A percentile compares a stretch with the other conserved stretches of the same genome.
Evolutionary conservation across 2,113 vertebrate genomes (phyloP).

Genomic region (Rhinogobius similis): DNA sequence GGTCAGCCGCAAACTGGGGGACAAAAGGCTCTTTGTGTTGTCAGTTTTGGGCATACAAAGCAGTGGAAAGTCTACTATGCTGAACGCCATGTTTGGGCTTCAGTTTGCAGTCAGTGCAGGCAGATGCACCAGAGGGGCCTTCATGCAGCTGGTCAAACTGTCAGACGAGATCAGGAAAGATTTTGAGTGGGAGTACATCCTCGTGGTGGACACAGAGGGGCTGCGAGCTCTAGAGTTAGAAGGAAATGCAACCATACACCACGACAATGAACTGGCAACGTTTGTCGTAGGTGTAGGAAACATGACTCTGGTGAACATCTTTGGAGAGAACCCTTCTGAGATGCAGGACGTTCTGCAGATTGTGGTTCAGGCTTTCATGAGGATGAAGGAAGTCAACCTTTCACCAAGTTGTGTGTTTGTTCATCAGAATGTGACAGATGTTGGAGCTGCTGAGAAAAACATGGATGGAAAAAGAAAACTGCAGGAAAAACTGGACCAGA

Average conservation of each 20-base stretch:
- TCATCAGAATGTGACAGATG: constrained; percentile 55
- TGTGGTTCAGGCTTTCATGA: constrained; percentile 60
- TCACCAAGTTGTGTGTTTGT: constrained; percentile 57
- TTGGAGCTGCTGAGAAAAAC: constrained; percentile 42
- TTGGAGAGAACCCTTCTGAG: constrained; percentile 53
- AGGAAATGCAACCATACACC: not conserved
- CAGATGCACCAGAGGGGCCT: constrained; percentile 76
- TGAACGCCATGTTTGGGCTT: constrained; percentile 70
- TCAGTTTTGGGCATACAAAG: constrained; percentile 79
- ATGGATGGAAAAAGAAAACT: constrained; percentile 46
- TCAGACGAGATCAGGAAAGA: constrained; percentile 37
- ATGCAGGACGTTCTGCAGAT: constrained; percentile 59
- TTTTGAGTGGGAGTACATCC: constrained; percentile 4
- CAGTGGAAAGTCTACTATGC: constrained; percentile 80
- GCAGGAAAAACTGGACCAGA: constrained; percentile 53
- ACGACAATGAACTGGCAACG: constrained; percentile 45
- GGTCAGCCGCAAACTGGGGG: constrained; percentile 69
- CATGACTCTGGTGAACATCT: constrained; percentile 56
- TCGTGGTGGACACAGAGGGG: constrained; percentile 62
- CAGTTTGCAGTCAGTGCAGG: constrained; percentile 78
- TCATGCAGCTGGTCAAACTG: constrained; percentile 65
- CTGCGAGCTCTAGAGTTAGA: constrained; percentile 39
- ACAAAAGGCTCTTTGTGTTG: constrained; percentile 79
- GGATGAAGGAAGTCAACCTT: constrained; percentile 49
- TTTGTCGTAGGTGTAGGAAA: constrained; percentile 53